A percentile compares a stretch with the other conserved stretches of the same genome.
phyloP scores from a whole-genome alignment of 2,888 invertebrate species.

The Agrenia bidenticulata region DNA sequence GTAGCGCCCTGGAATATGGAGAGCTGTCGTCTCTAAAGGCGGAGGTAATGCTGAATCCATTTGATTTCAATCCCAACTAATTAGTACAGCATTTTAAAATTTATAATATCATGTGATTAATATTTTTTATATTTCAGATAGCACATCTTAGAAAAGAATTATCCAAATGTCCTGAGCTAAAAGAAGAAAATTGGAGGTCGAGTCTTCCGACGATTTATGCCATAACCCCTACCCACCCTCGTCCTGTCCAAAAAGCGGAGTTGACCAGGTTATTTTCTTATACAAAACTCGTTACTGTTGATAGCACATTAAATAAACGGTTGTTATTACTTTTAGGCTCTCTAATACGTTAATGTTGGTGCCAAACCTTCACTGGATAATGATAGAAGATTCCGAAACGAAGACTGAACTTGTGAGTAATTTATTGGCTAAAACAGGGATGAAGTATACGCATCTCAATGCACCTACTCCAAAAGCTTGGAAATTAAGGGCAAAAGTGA shows the following conservation, averaged over 20 bases:
- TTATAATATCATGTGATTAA: not conserved
- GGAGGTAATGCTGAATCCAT: no score
- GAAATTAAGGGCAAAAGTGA: slow-evolving; percentile 65
- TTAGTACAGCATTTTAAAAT: no score
- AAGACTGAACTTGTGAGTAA: slow-evolving; percentile 72
- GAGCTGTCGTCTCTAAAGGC: not conserved
- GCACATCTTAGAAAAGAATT: slow-evolving; percentile 19
- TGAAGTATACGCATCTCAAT: slow-evolving; percentile 68
- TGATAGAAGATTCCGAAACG: slow-evolving; percentile 79
- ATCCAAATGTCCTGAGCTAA: slow-evolving; percentile 18
- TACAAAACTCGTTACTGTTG: not conserved
- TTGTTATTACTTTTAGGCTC: no score
- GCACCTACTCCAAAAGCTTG: slow-evolving; percentile 70
- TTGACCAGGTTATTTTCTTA: slow-evolving; percentile 69
- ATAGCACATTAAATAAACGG: no score
- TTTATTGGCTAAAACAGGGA: slow-evolving; percentile 67
- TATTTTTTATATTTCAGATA: slow-evolving; percentile 20
- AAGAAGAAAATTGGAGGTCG: slow-evolving; percentile 40
- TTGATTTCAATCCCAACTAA: no score
- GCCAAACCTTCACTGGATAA: slow-evolving; percentile 87
- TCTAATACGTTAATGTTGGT: slow-evolving; percentile 83
- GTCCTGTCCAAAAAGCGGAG: slow-evolving; percentile 91
- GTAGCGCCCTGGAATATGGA: no score
- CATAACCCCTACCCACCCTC: slow-evolving; percentile 86
- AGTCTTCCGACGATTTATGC: slow-evolving; percentile 76